Base-by-base conservation (phyloP, 1,140 invertebrate genomes). In the Hypsibius dujardini region DNA sequence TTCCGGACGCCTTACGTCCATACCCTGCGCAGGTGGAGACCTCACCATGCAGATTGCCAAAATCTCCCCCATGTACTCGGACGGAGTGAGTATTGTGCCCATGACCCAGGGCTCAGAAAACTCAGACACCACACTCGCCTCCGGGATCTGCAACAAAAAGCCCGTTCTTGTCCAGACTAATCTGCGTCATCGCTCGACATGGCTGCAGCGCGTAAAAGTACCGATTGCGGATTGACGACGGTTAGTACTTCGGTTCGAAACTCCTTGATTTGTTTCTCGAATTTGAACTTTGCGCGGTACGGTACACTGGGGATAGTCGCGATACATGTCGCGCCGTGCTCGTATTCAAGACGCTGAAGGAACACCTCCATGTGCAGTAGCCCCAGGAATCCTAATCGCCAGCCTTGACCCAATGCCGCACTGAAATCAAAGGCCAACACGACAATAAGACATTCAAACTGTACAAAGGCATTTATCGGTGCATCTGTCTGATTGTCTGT, bases 351-450 rank as follows among this genome's bases (percentile, higher is more conserved):
- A 45, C 95, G 82, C 78, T 97, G 92, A 72, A 85, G 87, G 77
- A 97, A 97, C 0, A 97, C 93, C 80, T 98, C 94, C 84, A 98
- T 87, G 78, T 98, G 95, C 2, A 98, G 81, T 1, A 97, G 80
- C 0, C 95, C 95, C 2, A 97, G 81, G 79, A 97, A 98, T 2
- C 93, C 94, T 47, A 95, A 78, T 67, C 90, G 83, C 88, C 90
- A 98, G 50, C 94, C 95, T 79, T 90, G 87, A 14, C 95, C 95
- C 67, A 98, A 80, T 1, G 92, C 92, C 72, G 89, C 86, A 84
- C 92, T 93, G 76, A 46, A 73, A 59, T 70, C 46, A 47, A n/a
- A 50, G 69, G 3, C 45, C n/a, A 1, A 70, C 42, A 47, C 62
- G 15, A n/a, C 72, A 12, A 72, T 42, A 15, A 71, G 14, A 7